Conservation (phyloP, 2,797 vertebrate genomes). For the Leptoclinus maculatus region DNA sequence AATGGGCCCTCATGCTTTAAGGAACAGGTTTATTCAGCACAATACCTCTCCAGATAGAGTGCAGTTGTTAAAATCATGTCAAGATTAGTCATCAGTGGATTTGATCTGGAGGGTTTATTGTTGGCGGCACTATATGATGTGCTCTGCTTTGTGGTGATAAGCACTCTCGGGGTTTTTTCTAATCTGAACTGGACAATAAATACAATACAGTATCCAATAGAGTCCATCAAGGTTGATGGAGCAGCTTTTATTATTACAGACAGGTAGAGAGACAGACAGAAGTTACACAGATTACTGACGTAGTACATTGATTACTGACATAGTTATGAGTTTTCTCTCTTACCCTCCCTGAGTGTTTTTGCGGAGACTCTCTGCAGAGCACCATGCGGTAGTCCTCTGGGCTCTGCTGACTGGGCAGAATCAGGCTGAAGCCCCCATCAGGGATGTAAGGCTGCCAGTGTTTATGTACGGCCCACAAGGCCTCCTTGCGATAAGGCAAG, state of each 20-base stretch:
- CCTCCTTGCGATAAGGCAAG: constrained; percentile 48
- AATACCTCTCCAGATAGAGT: constrained; percentile 29
- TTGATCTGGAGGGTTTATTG: constrained; percentile 31
- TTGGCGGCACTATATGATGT: neutral
- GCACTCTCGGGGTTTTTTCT: neutral
- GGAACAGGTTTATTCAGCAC: constrained; percentile 52
- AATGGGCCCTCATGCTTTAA: constrained; percentile 47
- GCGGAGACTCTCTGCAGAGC: constrained; percentile 36
- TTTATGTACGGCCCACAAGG: constrained; percentile 54
- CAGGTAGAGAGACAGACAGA: neutral
- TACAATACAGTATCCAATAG: neutral
- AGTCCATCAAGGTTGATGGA: constrained; percentile 4
- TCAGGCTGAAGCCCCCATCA: constrained; percentile 38
- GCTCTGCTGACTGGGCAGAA: constrained; percentile 62
- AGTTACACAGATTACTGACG: neutral
- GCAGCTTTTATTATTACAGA: neutral
- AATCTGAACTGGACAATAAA: constrained; percentile 21
- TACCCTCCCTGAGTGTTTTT: neutral
- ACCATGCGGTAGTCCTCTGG: constrained; percentile 14
- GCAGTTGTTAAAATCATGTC: constrained; percentile 51
- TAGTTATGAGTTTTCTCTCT: neutral
- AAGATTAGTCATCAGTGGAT: constrained; percentile 39
- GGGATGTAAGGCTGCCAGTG: constrained; percentile 63
- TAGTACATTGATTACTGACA: neutral
- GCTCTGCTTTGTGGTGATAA: neutral